Evolutionary conservation across 1,140 invertebrate species (phyloP).

Genomic region (Chironomus striatipennis): DNA sequence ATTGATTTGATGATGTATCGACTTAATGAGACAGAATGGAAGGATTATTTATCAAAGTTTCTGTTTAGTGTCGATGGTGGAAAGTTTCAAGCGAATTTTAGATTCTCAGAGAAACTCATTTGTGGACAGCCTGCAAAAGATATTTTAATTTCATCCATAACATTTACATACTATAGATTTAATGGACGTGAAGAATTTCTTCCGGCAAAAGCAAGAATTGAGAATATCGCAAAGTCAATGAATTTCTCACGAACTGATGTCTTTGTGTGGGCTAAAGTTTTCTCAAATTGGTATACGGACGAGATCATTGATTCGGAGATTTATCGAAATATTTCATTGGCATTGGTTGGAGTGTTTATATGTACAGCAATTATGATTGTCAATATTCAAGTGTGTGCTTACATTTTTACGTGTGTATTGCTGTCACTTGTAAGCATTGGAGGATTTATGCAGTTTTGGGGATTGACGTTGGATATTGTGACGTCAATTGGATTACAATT

Average conservation of each 20-base stretch:
- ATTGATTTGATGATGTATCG: constrained; percentile 43
- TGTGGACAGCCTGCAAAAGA: constrained; percentile 51
- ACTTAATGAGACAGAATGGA: constrained; percentile 47
- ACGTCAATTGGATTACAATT: constrained; percentile 77
- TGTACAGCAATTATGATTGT: constrained; percentile 72
- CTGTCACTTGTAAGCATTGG: constrained; percentile 64
- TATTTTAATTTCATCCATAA: constrained; percentile 49
- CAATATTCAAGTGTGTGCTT: constrained; percentile 66
- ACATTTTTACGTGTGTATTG: constrained; percentile 68
- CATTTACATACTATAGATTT: constrained; percentile 54
- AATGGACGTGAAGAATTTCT: constrained; percentile 55
- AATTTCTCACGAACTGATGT: constrained; percentile 51
- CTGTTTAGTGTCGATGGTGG: constrained; percentile 57
- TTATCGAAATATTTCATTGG: constrained; percentile 67
- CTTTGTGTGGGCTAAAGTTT: constrained; percentile 59
- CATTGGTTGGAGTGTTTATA: constrained; percentile 69
- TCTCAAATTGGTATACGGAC: constrained; percentile 67
- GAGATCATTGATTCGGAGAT: constrained; percentile 68
- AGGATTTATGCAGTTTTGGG: constrained; percentile 72
- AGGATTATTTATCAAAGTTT: constrained; percentile 57
- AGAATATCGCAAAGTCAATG: constrained; percentile 45
- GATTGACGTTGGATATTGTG: constrained; percentile 75
- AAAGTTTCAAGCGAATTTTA: constrained; percentile 58
- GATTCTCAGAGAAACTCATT: constrained; percentile 48
- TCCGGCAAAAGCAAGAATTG: constrained; percentile 60